phyloP scores from a whole-genome alignment of 2,888 invertebrate genomes.

The Sabatieria punctata region DNA sequence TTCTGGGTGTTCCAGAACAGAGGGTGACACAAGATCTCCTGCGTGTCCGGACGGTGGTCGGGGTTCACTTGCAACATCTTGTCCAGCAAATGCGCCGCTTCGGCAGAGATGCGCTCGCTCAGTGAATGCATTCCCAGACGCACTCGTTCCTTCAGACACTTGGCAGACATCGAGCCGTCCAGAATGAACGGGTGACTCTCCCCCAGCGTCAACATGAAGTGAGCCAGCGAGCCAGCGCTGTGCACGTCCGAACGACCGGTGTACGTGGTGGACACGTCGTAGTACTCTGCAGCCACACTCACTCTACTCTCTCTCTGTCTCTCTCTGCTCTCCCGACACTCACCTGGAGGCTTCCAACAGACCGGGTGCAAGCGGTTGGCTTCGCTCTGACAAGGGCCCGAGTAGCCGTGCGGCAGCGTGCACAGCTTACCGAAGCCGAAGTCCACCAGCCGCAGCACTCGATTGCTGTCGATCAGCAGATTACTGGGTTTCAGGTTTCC shows the following conservation, averaged over 20 bases:
- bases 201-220: neutral
- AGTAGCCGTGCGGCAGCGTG: slow-evolving; percentile 2
- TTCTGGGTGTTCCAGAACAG: neutral
- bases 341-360: slow-evolving; percentile 6
- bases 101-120: neutral
- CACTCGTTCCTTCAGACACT: neutral
- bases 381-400: neutral
- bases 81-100: neutral
- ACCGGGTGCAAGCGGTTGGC: neutral
- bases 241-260: neutral
- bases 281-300: neutral
- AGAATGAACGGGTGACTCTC: neutral
- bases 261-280: neutral
- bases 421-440: slow-evolving; percentile 6
- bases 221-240: neutral
- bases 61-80: neutral
- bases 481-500: slow-evolving; percentile 4
- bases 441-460: slow-evolving; percentile 1
- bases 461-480: neutral
- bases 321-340: neutral
- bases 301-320: neutral
- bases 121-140: neutral
- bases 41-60: neutral
- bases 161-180: neutral
- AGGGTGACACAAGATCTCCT: neutral